Evolutionary conservation across 2,113 vertebrate species (phyloP).

Genomic region (Cairina moschata): DNA sequence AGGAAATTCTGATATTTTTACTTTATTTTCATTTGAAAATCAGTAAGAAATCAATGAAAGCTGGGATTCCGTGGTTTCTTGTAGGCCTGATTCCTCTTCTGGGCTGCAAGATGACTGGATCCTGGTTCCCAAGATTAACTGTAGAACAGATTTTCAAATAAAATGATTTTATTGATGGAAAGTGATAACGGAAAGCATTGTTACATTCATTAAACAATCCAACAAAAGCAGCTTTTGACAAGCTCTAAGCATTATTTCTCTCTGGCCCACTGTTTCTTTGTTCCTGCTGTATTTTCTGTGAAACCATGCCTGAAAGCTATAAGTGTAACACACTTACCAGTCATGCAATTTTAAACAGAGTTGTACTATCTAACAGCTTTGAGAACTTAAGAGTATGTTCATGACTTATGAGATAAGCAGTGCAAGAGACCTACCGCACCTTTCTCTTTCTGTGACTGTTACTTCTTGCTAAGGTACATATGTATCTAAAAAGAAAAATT

Average conservation of each 20-base stretch:
- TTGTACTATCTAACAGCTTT: conserved; percentile 26
- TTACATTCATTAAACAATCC: neutral
- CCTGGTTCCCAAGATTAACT: neutral
- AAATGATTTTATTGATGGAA: neutral
- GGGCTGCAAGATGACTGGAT: rapidly evolving
- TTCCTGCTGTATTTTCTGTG: conserved; percentile 3
- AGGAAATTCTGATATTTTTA: neutral
- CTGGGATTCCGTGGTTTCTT: neutral
- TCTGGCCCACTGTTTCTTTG: neutral
- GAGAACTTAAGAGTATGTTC: neutral
- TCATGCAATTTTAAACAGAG: conserved; percentile 54
- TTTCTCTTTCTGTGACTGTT: neutral
- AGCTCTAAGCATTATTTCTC: neutral
- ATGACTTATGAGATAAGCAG: neutral
- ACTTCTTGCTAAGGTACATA: neutral
- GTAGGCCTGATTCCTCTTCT: neutral
- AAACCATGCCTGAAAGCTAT: conserved; percentile 40
- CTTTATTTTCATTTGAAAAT: neutral
- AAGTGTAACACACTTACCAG: conserved; percentile 23
- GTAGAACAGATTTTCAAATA: neutral
- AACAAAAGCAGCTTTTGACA: neutral
- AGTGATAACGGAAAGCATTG: neutral
- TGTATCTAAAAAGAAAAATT: neutral
- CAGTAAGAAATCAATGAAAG: neutral
- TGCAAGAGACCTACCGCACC: neutral